Base-by-base conservation (phyloP, 2,797 vertebrate species). In the Delichon dasypus region DNA sequence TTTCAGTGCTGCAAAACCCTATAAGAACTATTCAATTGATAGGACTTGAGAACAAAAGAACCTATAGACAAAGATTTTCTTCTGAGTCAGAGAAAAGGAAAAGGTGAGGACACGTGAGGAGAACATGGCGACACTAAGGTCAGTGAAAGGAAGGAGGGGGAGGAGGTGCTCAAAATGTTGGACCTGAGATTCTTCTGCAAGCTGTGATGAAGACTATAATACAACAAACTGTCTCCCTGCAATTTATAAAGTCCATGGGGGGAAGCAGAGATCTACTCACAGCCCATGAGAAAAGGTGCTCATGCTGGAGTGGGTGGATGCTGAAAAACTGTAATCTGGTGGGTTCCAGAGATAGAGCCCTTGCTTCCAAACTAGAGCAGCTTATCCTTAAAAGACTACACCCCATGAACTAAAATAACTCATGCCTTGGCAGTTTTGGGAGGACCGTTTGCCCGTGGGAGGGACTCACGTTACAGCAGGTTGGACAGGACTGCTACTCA, bases 291-390 rank as follows among this genome's bases (percentile, higher is more conserved):
- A 14, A 48, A 67, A 57, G 30, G 42, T 57, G 14, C 29, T 57
- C 51, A 48, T 0, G 1, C 22, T 57, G 42, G 27, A 47, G 29
- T 0, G 0, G 18, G 22, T 47, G n/a, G 27, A 38, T 66, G 11
- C n/a, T 55, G 53, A n/a, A 48, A 67, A 67, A 2, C 42, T 38
- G 17, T 22, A 42, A 42, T 42, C 58, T 5, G 26, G 9, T 45
- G 70, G 13, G 11, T 42, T 71, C 38, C 15, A 57, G 32, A 57
- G 53, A 44, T 3, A 29, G 25, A 55, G 10, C 8, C 25, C 19
- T 45, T 29, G 32, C 19, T 57, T 34, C 70, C 42, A 36, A 57
- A 36, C 15, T 36, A 47, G 14, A 73, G 32, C 70, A 73, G 32
- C 6, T 21, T 27, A 13, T 45, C 40, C 32, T 45, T 34, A 36